These are phyloP conservation scores for Pedetes capensis DNA, from an alignment of 2,113 vertebrate genomes.

Conservation along the genomic window DNA sequence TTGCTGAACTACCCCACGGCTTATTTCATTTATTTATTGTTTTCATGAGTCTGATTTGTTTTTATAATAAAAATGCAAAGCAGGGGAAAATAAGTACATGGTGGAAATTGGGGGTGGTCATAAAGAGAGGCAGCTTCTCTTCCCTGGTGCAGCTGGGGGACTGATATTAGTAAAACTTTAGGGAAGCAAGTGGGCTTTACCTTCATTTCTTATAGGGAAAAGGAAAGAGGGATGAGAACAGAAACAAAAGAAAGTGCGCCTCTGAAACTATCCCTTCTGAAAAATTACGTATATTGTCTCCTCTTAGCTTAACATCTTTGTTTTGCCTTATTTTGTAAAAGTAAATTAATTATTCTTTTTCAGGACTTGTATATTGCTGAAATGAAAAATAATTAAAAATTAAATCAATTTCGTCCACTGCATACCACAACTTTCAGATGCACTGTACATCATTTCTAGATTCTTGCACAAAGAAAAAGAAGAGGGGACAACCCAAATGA, in stretches of 20 bases:
- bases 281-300: neutral
- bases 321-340: neutral
- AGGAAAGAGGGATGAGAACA: neutral
- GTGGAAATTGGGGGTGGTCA: neutral
- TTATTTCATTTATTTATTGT: neutral
- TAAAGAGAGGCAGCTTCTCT: neutral
- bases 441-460: neutral
- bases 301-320: neutral
- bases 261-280: neutral
- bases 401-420: neutral
- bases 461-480: neutral
- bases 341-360: neutral
- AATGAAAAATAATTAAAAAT: neutral
- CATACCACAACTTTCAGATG: neutral
- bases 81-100: neutral
- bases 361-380: neutral
- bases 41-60: neutral
- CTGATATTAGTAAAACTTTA: neutral
- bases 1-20: neutral
- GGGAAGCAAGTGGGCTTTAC: neutral
- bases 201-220: neutral
- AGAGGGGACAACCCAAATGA: neutral
- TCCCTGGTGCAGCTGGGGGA: neutral
- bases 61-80: conserved; percentile 23
- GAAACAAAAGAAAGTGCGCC: neutral